Base-by-base conservation (phyloP, 2,113 vertebrate genomes). In the Chloropsis hardwickii region DNA sequence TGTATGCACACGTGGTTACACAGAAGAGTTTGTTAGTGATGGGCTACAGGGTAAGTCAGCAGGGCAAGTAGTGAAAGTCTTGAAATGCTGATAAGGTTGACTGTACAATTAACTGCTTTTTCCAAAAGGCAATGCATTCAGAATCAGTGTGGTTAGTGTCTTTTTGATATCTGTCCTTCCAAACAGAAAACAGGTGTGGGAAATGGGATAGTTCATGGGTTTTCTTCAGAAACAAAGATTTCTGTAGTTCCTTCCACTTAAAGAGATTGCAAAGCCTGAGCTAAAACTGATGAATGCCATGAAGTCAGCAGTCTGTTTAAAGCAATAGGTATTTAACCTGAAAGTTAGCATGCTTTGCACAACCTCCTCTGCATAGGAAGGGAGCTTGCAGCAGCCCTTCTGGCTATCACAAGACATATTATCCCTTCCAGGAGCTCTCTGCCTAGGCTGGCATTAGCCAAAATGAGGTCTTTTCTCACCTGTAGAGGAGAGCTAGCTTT, bases 1-100 rank as follows among this genome's bases (percentile, higher is more conserved):
- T 18, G 5, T 21, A 14, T 29, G 6, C 6, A 25, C 24, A n/a
- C 0, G 0, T 2, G 17, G 35, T 67, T 64, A 72, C 19, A 27
- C 6, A 14, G n/a, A 37, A 65, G 19, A 9, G n/a, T 86, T 56
- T 80, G 65, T 44, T 50, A 35, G 47, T 19, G 44, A 27, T 73
- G 51, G 58, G 40, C 58, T 77, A 39, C 33, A 57, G 37, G 29
- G 6, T 17, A 73, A 57, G 50, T 35, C 60, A 81, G 23, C 31
- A 91, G 14, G 33, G 19, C 29, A 81, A 35, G 35, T 61, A 50
- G 73, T 40, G 12, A 48, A 40, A 21, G 12, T 65, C 72, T 92
- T 65, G 65, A 66, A 83, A 91, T 78, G 16, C 16, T 78, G 16
- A 11, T 70, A 66, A 62, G 1, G 1, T 22, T 58, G 28, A 48